These are phyloP conservation scores for Hemicrepidius hirtus DNA, from an alignment of 2,888 invertebrate genomes.

Conservation along the genomic window DNA sequence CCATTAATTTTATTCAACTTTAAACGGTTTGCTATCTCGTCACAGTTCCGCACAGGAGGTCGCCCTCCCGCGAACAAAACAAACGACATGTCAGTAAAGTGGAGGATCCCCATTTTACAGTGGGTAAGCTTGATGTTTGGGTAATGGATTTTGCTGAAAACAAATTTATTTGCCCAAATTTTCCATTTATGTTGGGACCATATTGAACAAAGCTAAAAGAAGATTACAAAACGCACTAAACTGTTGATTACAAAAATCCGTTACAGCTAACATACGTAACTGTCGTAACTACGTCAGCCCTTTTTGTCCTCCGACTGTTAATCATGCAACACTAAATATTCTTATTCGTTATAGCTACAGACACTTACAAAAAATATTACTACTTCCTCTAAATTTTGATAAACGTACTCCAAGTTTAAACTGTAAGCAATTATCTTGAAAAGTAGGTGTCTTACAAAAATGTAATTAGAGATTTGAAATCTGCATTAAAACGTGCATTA, in stretches of 20 bases:
- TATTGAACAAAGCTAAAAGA: background rate
- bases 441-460: too few relatives aligned
- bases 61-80: constrained; percentile 16
- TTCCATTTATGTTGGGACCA: constrained; percentile 5
- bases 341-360: too few relatives aligned
- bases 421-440: too few relatives aligned
- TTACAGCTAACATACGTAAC: too few relatives aligned
- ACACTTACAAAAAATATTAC: too few relatives aligned
- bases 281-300: too few relatives aligned
- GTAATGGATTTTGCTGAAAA: constrained; percentile 19
- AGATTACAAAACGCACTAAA: background rate
- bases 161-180: constrained; percentile 3
- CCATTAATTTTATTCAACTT: constrained; percentile 8
- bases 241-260: background rate
- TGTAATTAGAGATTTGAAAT: too few relatives aligned
- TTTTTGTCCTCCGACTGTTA: too few relatives aligned
- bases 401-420: too few relatives aligned
- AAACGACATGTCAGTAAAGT: constrained; percentile 13
- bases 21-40: constrained; percentile 13
- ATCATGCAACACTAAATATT: too few relatives aligned
- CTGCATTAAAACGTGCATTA: too few relatives aligned
- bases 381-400: too few relatives aligned
- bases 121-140: constrained; percentile 1
- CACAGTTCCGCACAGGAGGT: background rate
- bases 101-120: constrained; percentile 11